These are phyloP conservation scores for Callorhinus ursinus DNA, from an alignment of 2,113 vertebrate genomes.

Conservation along the genomic window DNA sequence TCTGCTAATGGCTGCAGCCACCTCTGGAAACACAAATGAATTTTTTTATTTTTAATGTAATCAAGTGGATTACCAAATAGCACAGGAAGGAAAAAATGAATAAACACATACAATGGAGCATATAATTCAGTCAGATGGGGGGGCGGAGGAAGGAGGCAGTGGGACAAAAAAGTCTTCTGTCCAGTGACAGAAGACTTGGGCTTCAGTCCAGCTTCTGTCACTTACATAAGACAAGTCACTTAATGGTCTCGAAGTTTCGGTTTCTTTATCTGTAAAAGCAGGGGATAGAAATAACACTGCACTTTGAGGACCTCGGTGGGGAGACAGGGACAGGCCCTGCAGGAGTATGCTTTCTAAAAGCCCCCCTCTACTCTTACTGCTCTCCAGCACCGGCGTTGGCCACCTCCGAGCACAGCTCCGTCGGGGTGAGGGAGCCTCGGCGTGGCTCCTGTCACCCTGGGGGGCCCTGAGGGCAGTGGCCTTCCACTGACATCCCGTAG, in stretches of 20 bases:
- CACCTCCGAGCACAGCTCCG: background rate
- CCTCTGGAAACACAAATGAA: background rate
- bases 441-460: too few relatives aligned
- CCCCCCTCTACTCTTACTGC: background rate
- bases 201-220: background rate
- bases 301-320: background rate
- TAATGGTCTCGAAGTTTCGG: background rate
- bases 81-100: background rate
- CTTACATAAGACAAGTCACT: background rate
- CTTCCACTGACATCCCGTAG: background rate
- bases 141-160: background rate
- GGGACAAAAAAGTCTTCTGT: background rate
- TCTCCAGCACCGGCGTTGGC: background rate
- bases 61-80: conserved; percentile 19
- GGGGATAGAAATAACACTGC: background rate
- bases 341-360: background rate
- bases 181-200: background rate
- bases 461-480: background rate
- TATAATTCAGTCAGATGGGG: background rate
- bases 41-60: conserved; percentile 40
- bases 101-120: background rate
- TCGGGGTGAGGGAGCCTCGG: background rate
- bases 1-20: background rate
- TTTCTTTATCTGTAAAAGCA: background rate
- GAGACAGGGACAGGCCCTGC: background rate